Evolutionary conservation across 2,888 invertebrate genomes (phyloP).

Genomic region (Cephus pulcher): DNA sequence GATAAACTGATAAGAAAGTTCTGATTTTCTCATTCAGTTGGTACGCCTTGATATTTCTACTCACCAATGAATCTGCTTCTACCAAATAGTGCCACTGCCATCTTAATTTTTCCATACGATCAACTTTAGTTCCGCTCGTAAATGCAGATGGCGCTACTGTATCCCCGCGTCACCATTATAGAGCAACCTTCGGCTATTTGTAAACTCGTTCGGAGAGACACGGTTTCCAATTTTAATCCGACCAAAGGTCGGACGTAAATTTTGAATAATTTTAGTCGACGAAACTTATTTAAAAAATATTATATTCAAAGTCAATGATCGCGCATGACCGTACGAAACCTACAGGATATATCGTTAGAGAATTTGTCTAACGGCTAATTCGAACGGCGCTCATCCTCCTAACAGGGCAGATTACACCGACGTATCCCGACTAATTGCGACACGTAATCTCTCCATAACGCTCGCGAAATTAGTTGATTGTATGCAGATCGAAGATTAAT

Average conservation of each 20-base stretch:
- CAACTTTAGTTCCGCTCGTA: background rate
- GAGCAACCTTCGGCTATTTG: background rate
- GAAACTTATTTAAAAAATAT: background rate
- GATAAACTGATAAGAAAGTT: background rate
- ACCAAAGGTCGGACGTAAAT: background rate
- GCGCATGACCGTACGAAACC: background rate
- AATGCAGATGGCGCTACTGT: background rate
- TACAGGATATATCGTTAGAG: constrained; percentile 27
- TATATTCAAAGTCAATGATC: background rate
- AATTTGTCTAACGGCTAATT: constrained; percentile 38
- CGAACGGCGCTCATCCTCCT: constrained; percentile 29
- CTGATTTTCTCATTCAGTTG: too few relatives aligned
- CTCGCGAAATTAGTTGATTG: constrained; percentile 34
- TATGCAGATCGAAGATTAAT: constrained; percentile 36
- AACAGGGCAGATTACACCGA: constrained; percentile 45
- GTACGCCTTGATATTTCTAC: too few relatives aligned
- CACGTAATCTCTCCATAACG: constrained; percentile 34
- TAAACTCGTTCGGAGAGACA: background rate
- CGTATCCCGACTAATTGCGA: constrained; percentile 36
- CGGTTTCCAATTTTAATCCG: background rate
- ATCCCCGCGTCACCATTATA: background rate
- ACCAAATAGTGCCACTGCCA: background rate
- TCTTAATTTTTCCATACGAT: background rate
- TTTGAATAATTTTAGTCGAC: background rate
- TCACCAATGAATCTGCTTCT: background rate